Base-by-base conservation (phyloP, 1,140 invertebrate genomes). In the Globodera ellingtonae region DNA sequence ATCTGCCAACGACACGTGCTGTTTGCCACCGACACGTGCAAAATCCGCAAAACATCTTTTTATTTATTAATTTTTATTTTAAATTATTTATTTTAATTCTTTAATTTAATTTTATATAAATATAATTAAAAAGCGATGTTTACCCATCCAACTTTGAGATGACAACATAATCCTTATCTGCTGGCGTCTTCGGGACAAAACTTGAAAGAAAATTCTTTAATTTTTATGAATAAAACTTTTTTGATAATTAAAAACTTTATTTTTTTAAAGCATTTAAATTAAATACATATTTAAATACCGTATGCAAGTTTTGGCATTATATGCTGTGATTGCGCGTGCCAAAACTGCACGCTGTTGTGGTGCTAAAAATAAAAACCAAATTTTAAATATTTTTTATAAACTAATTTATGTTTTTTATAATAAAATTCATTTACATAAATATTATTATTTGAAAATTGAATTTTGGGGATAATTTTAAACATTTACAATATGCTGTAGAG, bases 1-100 rank as follows among this genome's bases (percentile, higher is more conserved):
- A 76, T 88, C 88, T n/a, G 88, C 87, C 56, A 88, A 81, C 6
- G 87, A 89, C 46, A 88, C 87, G 71, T 89, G 85, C 73, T 88
- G 87, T 13, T 85, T 74, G 13, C 87, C 87, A 46, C 87, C 87
- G 10, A 89, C 88, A 15, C 88, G 75, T 10, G 87, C 87, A 75
- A 88, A 88, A 77, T 88, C 87, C 15, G 87, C 87, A 75, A 89
- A 88, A 75, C 87, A 88, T 52, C 86, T 87, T 52, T 35, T 66
- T 21, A 6, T 6, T 15, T 69, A 65, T 15, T 6, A 78, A 6
- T 75, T 76, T 71, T 71, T 21, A 48, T 48, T 48, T 35, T 50
- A 65, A 79, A 24, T 78, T 67, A n/a, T 35, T 35, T 59, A 13
- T 67, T 35, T 18, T 66, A 74, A 24, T 44, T 4, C 15, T 4